Conservation (phyloP, 2,888 invertebrate species). For the Tribolium freemani region DNA sequence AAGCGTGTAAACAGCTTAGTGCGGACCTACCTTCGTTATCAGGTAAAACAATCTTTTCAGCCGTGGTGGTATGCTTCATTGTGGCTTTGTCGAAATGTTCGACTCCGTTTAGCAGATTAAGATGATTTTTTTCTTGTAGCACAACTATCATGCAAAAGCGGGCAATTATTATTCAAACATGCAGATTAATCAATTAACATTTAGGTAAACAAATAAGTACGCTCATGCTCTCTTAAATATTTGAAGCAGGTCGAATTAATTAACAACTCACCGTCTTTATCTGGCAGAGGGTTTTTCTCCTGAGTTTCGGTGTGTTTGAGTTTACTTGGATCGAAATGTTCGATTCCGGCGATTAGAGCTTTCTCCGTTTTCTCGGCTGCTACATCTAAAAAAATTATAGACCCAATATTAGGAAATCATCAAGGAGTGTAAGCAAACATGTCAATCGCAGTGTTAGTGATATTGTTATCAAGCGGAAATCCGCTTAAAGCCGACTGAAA, state of each 20-base stretch:
- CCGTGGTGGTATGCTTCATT: slow-evolving; percentile 81
- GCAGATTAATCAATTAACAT: slow-evolving; percentile 17
- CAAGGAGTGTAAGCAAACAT: background rate
- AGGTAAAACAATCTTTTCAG: slow-evolving; percentile 83
- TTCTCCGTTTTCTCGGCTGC: slow-evolving; percentile 89
- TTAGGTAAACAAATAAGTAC: background rate
- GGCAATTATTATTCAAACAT: slow-evolving; percentile 24
- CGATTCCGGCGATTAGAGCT: slow-evolving; percentile 88
- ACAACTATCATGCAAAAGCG: slow-evolving; percentile 71
- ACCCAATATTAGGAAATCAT: background rate
- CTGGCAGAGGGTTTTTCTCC: slow-evolving; percentile 94
- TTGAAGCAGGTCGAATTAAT: background rate
- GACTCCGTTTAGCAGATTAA: slow-evolving; percentile 79
- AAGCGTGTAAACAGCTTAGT: background rate
- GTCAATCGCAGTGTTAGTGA: slow-evolving; percentile 7
- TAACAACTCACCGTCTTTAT: slow-evolving; percentile 84
- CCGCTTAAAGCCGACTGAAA: slow-evolving; percentile 11
- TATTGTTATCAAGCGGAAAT: slow-evolving; percentile 37
- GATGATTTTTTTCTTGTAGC: slow-evolving; percentile 80
- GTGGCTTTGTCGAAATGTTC: slow-evolving; percentile 81
- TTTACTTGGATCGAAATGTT: slow-evolving; percentile 85
- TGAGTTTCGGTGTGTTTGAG: slow-evolving; percentile 93
- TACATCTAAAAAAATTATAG: slow-evolving; percentile 77
- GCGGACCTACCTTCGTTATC: slow-evolving; percentile 73
- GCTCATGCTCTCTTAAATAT: slow-evolving; percentile 11